Conservation (phyloP, 2,113 vertebrate genomes). For the Sigmodon hispidus region DNA sequence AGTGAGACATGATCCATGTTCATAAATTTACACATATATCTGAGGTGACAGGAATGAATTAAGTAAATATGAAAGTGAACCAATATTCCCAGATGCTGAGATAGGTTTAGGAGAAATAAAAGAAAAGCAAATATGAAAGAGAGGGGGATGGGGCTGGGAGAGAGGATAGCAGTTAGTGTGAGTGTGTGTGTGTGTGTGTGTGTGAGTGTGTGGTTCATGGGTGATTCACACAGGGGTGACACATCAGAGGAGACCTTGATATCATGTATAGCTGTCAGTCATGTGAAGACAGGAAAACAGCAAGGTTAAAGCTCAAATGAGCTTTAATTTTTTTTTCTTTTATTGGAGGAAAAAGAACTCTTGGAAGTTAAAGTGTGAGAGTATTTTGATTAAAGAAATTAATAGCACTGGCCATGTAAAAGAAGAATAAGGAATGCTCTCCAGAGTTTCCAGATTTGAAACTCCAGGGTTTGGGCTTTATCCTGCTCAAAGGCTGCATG, state of each 20-base stretch:
- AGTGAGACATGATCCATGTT: accelerated
- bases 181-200: no score
- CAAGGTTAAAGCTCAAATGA: background rate
- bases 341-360: background rate
- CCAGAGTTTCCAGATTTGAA: background rate
- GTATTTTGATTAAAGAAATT: background rate
- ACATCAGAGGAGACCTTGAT: background rate
- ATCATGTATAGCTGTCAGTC: background rate
- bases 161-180: background rate
- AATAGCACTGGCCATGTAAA: background rate
- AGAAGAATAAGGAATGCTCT: background rate
- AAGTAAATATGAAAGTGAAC: background rate
- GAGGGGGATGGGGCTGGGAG: background rate
- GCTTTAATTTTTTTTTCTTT: no score
- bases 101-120: background rate
- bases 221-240: background rate
- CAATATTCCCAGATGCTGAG: background rate
- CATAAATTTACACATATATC: background rate
- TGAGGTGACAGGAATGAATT: background rate
- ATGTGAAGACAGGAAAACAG: background rate
- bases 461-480: background rate
- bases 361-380: background rate
- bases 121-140: background rate
- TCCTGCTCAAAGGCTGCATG: background rate
- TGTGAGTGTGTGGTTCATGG: background rate